These are phyloP conservation scores for Margaritifera margaritifera DNA, from an alignment of 2,888 invertebrate genomes.

Conservation along the genomic window DNA sequence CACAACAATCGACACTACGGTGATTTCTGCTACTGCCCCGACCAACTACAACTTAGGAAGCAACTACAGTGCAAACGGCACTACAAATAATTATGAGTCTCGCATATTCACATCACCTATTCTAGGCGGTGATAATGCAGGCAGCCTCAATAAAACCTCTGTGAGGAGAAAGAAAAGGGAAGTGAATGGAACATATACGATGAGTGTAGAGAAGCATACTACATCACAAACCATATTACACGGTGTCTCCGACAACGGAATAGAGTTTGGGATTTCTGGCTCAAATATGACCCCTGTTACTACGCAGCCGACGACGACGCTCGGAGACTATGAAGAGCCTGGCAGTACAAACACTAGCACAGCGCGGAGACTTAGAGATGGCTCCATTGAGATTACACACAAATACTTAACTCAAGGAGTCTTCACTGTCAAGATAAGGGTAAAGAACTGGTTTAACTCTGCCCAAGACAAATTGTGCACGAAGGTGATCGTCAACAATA, in stretches of 20 bases:
- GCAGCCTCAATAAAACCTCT: too few species aligned
- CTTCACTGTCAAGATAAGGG: conserved; percentile 53
- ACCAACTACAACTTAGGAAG: conserved; percentile 14
- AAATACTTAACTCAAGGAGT: conserved; percentile 46
- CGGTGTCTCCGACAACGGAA: too few species aligned
- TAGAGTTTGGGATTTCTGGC: too few species aligned
- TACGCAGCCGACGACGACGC: not conserved
- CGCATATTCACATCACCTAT: too few species aligned
- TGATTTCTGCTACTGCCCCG: not conserved
- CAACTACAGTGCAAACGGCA: too few species aligned
- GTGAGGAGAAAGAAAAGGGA: too few species aligned
- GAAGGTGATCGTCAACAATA: conserved; percentile 48
- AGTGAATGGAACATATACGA: too few species aligned
- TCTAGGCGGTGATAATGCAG: too few species aligned
- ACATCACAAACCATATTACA: too few species aligned
- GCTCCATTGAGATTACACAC: conserved; percentile 47
- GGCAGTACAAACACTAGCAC: conserved; percentile 24
- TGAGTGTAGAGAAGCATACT: too few species aligned
- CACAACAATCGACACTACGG: conserved; percentile 9
- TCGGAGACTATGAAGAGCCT: conserved; percentile 13
- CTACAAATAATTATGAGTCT: too few species aligned
- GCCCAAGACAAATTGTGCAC: conserved; percentile 60
- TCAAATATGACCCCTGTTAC: conserved; percentile 1
- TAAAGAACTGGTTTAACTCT: conserved; percentile 56
- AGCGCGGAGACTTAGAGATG: conserved; percentile 34